Evolutionary conservation across 2,797 vertebrate genomes (phyloP).

Genomic region (Cirrhinus mrigala): DNA sequence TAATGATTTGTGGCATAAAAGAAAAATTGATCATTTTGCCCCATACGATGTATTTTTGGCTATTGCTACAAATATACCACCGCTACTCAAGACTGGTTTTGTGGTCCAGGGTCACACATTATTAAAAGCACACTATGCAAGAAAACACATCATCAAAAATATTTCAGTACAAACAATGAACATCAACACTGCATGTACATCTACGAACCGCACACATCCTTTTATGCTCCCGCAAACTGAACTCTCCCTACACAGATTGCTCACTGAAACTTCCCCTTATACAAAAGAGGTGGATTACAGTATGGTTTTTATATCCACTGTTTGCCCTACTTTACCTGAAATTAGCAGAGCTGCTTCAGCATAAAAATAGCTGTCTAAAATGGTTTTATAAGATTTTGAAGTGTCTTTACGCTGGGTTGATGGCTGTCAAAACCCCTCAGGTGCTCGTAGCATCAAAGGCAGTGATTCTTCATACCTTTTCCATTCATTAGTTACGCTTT

Average conservation of each 20-base stretch:
- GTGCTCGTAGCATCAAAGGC: slow-evolving; percentile 1
- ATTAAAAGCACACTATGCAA: not conserved
- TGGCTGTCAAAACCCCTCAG: slow-evolving; percentile 22
- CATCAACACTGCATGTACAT: slow-evolving; percentile 18
- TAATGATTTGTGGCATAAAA: too few species aligned
- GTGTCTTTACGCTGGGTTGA: not conserved
- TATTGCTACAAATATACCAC: too few species aligned
- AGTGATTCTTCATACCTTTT: not conserved
- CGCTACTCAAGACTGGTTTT: too few species aligned
- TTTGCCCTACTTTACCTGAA: slow-evolving; percentile 51
- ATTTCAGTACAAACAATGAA: not conserved
- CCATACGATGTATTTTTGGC: too few species aligned
- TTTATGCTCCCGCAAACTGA: slow-evolving; percentile 24
- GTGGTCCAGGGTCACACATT: too few species aligned
- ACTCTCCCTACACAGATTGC: slow-evolving; percentile 23
- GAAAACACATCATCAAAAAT: not conserved
- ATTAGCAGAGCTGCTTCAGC: slow-evolving; percentile 49
- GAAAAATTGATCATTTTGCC: too few species aligned
- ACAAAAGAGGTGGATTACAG: slow-evolving; percentile 42
- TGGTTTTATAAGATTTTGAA: not conserved
- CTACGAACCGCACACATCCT: slow-evolving; percentile 8
- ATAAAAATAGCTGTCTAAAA: slow-evolving; percentile 21
- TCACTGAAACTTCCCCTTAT: slow-evolving; percentile 6
- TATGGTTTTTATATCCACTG: slow-evolving; percentile 51
- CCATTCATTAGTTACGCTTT: slow-evolving; percentile 14